A percentile compares a stretch with the other conserved stretches of the same genome.
Conservation (phyloP, 2,888 invertebrate species). For the Habrosyne pyritoides region DNA sequence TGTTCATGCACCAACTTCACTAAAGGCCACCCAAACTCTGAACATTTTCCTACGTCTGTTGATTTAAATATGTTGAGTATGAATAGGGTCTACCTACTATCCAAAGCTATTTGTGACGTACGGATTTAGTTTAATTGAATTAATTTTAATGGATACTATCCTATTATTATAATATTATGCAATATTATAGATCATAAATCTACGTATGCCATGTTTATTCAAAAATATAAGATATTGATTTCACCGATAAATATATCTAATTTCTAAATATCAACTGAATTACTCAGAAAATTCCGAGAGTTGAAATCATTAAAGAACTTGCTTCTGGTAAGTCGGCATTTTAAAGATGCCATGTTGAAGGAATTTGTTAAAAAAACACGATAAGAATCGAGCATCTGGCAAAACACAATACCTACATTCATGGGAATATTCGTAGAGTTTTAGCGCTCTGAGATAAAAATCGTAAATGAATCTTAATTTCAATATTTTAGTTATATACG, state of each 20-base stretch:
- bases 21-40: conserved; percentile 43
- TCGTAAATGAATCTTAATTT: conserved; percentile 79
- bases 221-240: background rate
- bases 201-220: background rate
- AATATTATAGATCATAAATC: background rate
- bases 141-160: too few relatives aligned
- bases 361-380: background rate
- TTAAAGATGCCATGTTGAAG: background rate
- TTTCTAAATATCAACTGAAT: background rate
- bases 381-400: conserved; percentile 1
- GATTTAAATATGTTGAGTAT: too few relatives aligned
- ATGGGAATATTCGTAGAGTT: conserved; percentile 27
- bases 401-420: conserved; percentile 1
- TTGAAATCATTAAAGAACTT: background rate
- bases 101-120: too few relatives aligned
- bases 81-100: too few relatives aligned
- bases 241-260: background rate
- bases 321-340: background rate
- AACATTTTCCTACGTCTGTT: conserved; percentile 19
- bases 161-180: too few relatives aligned
- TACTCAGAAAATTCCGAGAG: background rate
- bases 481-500: conserved; percentile 78
- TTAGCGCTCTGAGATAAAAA: conserved; percentile 58
- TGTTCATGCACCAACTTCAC: conserved; percentile 29
- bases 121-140: too few relatives aligned